A percentile compares a stretch with the other conserved stretches of the same genome.
These are phyloP conservation scores for Dynastes grantii DNA, from an alignment of 2,888 invertebrate species.

Conservation along the genomic window DNA sequence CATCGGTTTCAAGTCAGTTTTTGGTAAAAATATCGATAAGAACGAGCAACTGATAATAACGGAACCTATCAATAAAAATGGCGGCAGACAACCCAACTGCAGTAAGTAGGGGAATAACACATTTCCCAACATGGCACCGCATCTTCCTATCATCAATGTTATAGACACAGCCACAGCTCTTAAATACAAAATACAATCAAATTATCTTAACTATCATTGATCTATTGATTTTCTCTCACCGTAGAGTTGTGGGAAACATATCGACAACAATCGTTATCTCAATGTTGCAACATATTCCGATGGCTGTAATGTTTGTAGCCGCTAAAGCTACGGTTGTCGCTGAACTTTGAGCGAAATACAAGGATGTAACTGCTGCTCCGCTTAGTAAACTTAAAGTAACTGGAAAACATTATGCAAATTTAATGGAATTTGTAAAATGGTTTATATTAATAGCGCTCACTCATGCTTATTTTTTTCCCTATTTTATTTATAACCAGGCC, in stretches of 20 bases:
- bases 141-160: slow-evolving; percentile 80
- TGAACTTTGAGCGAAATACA: slow-evolving; percentile 75
- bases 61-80: slow-evolving; percentile 79
- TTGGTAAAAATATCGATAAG: slow-evolving; percentile 56
- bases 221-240: slow-evolving; percentile 67
- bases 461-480: slow-evolving; percentile 73
- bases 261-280: slow-evolving; percentile 77
- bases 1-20: slow-evolving; percentile 63
- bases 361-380: slow-evolving; percentile 71
- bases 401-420: slow-evolving; percentile 54
- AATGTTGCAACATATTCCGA: slow-evolving; percentile 75
- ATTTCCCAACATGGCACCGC: slow-evolving; percentile 82
- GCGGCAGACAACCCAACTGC: slow-evolving; percentile 80
- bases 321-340: slow-evolving; percentile 73
- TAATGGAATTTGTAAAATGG: background rate
- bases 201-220: background rate
- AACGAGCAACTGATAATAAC: slow-evolving; percentile 70
- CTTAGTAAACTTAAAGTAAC: slow-evolving; percentile 66
- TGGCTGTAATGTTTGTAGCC: slow-evolving; percentile 73
- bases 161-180: slow-evolving; percentile 83
- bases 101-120: slow-evolving; percentile 81
- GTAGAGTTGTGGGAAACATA: slow-evolving; percentile 78
- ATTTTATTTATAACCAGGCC: slow-evolving; percentile 72
- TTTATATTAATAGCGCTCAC: slow-evolving; percentile 65
- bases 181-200: slow-evolving; percentile 54